A percentile compares a stretch with the other conserved stretches of the same genome.
phyloP scores from a whole-genome alignment of 2,888 invertebrate genomes.

The Coecobrya sp. region DNA sequence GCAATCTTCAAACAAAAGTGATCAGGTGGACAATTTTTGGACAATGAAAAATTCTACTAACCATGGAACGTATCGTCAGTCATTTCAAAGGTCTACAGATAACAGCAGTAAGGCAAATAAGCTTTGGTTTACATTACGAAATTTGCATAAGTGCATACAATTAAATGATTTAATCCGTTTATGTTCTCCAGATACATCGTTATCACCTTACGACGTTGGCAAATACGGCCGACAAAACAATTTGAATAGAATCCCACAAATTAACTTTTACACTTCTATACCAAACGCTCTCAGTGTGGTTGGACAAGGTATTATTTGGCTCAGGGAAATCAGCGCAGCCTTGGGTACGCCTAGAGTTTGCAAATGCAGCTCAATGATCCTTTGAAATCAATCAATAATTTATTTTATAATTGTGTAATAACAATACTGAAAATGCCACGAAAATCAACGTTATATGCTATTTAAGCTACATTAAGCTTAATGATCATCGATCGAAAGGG shows the following conservation, averaged over 20 bases:
- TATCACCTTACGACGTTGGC: background rate
- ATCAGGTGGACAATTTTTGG: conserved; percentile 11
- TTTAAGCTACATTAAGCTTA: too few species aligned
- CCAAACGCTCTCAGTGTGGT: conserved; percentile 66
- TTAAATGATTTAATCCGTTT: background rate
- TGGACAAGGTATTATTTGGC: conserved; percentile 70
- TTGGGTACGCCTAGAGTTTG: too few species aligned
- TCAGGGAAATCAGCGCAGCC: conserved; percentile 68
- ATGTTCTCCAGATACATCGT: background rate
- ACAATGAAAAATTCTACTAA: background rate
- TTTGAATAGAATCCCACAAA: conserved; percentile 31
- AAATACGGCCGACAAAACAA: background rate
- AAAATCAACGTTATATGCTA: too few species aligned
- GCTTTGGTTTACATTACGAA: background rate
- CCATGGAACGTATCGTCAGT: background rate
- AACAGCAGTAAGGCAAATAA: background rate
- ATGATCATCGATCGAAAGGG: too few species aligned
- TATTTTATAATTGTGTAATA: too few species aligned
- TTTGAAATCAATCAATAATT: too few species aligned
- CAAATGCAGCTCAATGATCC: too few species aligned
- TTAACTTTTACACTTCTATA: conserved; percentile 71
- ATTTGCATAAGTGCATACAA: too few species aligned
- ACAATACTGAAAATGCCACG: too few species aligned
- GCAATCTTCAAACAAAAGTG: background rate
- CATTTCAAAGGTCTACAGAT: background rate